Conservation (phyloP, 2,797 vertebrate genomes). For the Anas flavirostris region DNA sequence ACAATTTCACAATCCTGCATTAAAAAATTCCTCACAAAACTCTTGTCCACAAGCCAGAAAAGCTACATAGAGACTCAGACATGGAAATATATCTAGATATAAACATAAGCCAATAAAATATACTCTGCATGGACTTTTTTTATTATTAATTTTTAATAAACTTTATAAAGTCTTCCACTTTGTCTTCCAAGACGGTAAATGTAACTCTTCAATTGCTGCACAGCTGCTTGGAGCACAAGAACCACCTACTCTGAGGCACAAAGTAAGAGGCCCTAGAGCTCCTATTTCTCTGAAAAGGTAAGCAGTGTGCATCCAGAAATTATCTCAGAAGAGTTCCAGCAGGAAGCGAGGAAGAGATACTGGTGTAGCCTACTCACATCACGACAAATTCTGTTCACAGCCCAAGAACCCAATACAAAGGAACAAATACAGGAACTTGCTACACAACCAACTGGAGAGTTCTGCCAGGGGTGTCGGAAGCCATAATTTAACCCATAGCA, state of each 20-base stretch:
- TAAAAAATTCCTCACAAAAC: background rate
- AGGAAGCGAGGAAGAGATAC: background rate
- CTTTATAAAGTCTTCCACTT: background rate
- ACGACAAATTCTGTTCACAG: background rate
- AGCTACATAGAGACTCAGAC: background rate
- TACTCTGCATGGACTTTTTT: background rate
- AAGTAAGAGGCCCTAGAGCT: background rate
- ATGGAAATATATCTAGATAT: background rate
- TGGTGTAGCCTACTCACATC: background rate
- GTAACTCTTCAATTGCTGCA: rapidly evolving
- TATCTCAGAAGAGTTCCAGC: background rate
- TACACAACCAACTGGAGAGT: background rate
- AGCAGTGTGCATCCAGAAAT: background rate
- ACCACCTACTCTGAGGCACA: background rate
- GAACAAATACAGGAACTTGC: background rate
- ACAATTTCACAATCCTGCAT: background rate
- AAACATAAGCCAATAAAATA: background rate
- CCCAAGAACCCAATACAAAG: background rate
- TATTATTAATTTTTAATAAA: background rate
- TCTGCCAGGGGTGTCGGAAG: background rate
- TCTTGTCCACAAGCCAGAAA: background rate
- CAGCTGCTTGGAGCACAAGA: background rate
- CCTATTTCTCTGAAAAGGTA: background rate
- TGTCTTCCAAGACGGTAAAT: background rate
- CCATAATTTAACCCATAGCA: background rate